Base-by-base conservation (phyloP, 2,113 vertebrate genomes). In the Leucopsar rothschildi region DNA sequence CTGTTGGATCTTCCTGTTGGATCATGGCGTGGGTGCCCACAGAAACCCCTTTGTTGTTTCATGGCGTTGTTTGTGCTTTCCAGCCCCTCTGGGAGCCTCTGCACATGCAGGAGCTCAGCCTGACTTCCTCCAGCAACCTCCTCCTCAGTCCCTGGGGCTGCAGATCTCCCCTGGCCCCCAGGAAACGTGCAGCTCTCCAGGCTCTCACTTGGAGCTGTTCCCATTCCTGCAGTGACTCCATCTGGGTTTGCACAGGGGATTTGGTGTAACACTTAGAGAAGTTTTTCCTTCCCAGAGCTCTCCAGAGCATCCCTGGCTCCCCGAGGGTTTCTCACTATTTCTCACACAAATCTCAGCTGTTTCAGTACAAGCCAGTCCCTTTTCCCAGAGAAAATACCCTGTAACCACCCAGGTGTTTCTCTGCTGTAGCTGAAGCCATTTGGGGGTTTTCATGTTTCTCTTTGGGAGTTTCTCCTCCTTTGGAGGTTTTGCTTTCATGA, bases 311-410 rank as follows among this genome's bases (percentile, higher is more conserved):
- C 53, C 39, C 35, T 2, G 2, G 25, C 15, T 75, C 61, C 50
- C 81, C 0, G 0, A 12, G 42, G 39, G 27, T n/a, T 94, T 80
- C 63, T 47, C 3, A 5, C 24, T 15, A 6, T 60, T 73, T 61
- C 66, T 89, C 63, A 24, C 35, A 52, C 42, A 52, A 77, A 52
- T 45, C 15, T 6, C 1, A 6, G 49, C 53, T 79, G 69, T 15
- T 47, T 27, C 0, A 3, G 33, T 15, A 31, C n/a, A 18, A 76
- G 27, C 14, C 29, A 13, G 8, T 24, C n/a, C 37, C 25, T 82
- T n/a, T 61, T 56, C 15, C 44, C 69, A 20, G 28, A 29, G 52
- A 42, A 49, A 88, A 33, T 18, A 29, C 24, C 49, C 75, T 3
- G 2, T 31, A 24, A 68, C 6, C 27, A 23, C 16, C 28, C 63